Conservation (phyloP, 1,140 invertebrate genomes). For the Wiebesia pumilae region DNA sequence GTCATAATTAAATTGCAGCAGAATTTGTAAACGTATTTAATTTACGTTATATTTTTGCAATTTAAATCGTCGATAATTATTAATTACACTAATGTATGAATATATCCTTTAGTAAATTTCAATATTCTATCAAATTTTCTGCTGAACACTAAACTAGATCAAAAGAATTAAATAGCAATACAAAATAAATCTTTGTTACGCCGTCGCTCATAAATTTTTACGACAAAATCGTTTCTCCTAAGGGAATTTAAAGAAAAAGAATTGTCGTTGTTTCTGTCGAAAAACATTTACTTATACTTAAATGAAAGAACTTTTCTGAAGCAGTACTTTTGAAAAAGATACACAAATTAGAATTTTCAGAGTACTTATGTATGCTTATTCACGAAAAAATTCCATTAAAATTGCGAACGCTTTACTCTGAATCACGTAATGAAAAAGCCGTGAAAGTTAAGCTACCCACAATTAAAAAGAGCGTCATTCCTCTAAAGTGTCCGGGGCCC, state of each 20-base stretch:
- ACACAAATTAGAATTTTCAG: constrained; percentile 11
- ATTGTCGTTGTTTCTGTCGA: background rate
- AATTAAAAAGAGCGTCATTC: constrained; percentile 43
- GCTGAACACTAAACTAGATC: too few relatives aligned
- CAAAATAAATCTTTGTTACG: too few relatives aligned
- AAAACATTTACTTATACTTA: background rate
- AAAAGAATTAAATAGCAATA: too few relatives aligned
- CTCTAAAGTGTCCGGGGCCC: background rate
- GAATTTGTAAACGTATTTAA: background rate
- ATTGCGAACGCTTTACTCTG: constrained; percentile 6
- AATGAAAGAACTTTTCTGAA: background rate
- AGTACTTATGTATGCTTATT: constrained; percentile 32
- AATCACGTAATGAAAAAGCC: constrained; percentile 47
- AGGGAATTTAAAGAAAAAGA: background rate
- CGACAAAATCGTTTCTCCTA: too few relatives aligned
- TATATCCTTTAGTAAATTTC: too few relatives aligned
- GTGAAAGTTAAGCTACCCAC: constrained; percentile 45
- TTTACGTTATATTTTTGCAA: too few relatives aligned
- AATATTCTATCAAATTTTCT: too few relatives aligned
- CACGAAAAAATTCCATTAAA: constrained; percentile 46
- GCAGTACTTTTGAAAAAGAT: background rate
- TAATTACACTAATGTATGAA: too few relatives aligned
- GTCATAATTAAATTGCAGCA: background rate
- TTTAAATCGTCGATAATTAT: too few relatives aligned
- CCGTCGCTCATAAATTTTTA: too few relatives aligned